Conservation (phyloP, 1,140 invertebrate species). For the Lepidurus arcticus region DNA sequence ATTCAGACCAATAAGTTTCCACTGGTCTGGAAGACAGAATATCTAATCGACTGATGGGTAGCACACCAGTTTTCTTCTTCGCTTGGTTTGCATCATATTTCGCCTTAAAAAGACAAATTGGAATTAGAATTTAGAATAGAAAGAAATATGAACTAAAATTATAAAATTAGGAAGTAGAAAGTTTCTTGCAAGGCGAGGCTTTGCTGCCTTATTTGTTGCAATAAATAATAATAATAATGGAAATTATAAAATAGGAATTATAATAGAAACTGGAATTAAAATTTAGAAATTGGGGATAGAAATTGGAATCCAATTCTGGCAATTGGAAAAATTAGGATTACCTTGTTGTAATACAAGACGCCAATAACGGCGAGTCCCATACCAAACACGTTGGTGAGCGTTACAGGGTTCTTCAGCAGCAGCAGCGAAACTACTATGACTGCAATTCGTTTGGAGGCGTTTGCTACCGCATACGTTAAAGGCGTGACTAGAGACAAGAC, state of each 20-base stretch:
- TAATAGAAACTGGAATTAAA: neutral
- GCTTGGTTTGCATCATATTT: slow-evolving; percentile 62
- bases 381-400: slow-evolving; percentile 75
- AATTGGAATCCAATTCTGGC: neutral
- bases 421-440: slow-evolving; percentile 85
- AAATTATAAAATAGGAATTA: too few species aligned
- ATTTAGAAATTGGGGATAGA: neutral
- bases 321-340: slow-evolving; percentile 38
- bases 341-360: slow-evolving; percentile 82
- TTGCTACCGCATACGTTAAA: slow-evolving; percentile 90
- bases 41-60: slow-evolving; percentile 45
- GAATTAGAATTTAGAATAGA: neutral
- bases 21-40: neutral
- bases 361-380: slow-evolving; percentile 87
- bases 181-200: too few species aligned
- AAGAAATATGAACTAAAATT: neutral
- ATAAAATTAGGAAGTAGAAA: too few species aligned
- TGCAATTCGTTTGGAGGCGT: slow-evolving; percentile 89
- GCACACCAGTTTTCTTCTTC: slow-evolving; percentile 49
- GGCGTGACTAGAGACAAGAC: slow-evolving; percentile 83
- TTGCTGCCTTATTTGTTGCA: too few species aligned
- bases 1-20: slow-evolving; percentile 3
- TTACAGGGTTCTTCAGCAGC: slow-evolving; percentile 88
- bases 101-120: slow-evolving; percentile 48
- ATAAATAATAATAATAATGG: too few species aligned